These are phyloP conservation scores for Emydura subglobosa DNA, from an alignment of 2,113 vertebrate species.

Conservation along the genomic window DNA sequence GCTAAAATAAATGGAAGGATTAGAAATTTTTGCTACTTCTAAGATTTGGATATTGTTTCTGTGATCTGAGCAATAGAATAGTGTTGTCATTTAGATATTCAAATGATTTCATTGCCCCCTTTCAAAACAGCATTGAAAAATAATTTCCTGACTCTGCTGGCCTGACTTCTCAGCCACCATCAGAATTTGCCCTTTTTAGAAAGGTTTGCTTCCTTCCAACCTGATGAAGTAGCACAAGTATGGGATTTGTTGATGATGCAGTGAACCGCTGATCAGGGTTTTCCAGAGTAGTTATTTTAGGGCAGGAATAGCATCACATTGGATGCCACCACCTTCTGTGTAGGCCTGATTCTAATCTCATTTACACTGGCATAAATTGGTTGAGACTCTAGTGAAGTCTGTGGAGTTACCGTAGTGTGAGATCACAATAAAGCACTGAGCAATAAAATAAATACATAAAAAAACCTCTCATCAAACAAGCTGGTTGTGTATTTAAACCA, in stretches of 20 bases:
- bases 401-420: background rate
- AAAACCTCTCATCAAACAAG: background rate
- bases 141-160: background rate
- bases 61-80: background rate
- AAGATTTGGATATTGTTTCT: background rate
- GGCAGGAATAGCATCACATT: background rate
- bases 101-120: background rate
- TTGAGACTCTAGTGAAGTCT: background rate
- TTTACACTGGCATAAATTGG: background rate
- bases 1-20: background rate
- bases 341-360: background rate
- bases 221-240: background rate
- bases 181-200: background rate
- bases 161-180: background rate
- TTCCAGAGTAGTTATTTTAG: background rate
- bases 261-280: background rate
- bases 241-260: background rate
- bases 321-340: background rate
- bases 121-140: background rate
- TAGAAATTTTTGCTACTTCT: background rate
- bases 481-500: background rate
- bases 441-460: background rate
- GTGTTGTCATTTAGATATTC: background rate
- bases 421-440: background rate
- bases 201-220: background rate